These are phyloP conservation scores for Paracentrotus lividus DNA, from an alignment of 53 echinoderm and acorn worm genomes.

Conservation along the genomic window DNA sequence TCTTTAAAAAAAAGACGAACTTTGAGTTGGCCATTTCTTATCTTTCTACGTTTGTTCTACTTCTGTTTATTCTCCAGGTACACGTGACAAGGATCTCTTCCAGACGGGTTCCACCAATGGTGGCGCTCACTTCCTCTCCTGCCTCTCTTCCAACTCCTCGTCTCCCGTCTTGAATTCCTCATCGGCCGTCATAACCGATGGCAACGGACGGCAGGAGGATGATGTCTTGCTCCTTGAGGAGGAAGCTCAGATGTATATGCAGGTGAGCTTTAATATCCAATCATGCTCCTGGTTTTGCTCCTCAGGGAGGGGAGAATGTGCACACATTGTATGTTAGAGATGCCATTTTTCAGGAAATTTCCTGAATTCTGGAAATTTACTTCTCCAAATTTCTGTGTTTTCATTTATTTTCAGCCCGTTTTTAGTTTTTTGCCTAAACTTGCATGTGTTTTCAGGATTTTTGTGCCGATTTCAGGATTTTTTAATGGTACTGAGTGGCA, in stretches of 20 bases:
- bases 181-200: constrained; percentile 39
- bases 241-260: constrained; percentile 64
- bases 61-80: neutral
- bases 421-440: no score
- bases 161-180: constrained; percentile 15
- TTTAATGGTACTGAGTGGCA: no score
- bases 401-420: no score
- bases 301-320: no score
- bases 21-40: neutral
- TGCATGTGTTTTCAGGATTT: no score
- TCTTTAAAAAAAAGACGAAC: neutral
- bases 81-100: constrained; percentile 50
- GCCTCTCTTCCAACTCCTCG: neutral
- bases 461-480: no score
- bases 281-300: no score
- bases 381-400: no score
- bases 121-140: constrained; percentile 11
- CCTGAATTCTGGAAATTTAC: no score
- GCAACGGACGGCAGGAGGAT: neutral
- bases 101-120: neutral
- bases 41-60: constrained; percentile 11
- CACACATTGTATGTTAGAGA: no score
- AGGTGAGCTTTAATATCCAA: no score
- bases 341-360: no score
- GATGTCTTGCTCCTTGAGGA: constrained; percentile 24